phyloP scores from a whole-genome alignment of 2,888 invertebrate species.

The Ectemnius cavifrons region DNA sequence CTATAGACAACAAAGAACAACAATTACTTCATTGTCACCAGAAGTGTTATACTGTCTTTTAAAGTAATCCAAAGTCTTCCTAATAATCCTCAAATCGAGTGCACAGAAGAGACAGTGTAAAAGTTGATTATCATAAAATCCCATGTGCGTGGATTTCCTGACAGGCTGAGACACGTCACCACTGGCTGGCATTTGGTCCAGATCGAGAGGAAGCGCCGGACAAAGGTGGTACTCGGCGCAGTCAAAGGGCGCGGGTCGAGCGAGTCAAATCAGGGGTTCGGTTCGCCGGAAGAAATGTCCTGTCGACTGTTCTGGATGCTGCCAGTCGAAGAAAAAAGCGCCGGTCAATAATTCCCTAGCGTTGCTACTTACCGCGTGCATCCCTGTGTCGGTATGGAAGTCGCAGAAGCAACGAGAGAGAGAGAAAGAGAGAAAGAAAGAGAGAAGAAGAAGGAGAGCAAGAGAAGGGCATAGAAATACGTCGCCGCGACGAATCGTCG shows the following conservation, averaged over 20 bases:
- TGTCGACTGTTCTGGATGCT: slow-evolving; percentile 20
- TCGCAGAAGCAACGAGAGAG: slow-evolving; percentile 57
- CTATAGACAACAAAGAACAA: too few relatives aligned
- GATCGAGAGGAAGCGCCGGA: slow-evolving; percentile 33
- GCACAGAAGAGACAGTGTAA: neutral
- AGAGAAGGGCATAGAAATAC: slow-evolving; percentile 69
- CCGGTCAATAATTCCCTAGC: slow-evolving; percentile 63
- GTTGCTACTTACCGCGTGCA: slow-evolving; percentile 60
- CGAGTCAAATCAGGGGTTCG: slow-evolving; percentile 65
- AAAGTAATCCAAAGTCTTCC: neutral
- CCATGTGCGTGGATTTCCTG: slow-evolving; percentile 28
- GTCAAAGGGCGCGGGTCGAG: slow-evolving; percentile 57
- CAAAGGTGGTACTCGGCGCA: slow-evolving; percentile 49
- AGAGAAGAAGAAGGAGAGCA: slow-evolving; percentile 30
- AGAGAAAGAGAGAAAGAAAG: too few relatives aligned
- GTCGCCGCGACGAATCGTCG: slow-evolving; percentile 74
- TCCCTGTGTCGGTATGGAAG: slow-evolving; percentile 60
- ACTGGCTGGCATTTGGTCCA: slow-evolving; percentile 8
- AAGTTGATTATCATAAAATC: slow-evolving; percentile 46
- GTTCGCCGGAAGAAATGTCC: slow-evolving; percentile 56
- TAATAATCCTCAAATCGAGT: neutral
- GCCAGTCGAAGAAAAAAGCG: neutral
- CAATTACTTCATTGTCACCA: too few relatives aligned
- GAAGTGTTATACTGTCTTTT: too few relatives aligned
- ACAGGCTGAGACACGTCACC: slow-evolving; percentile 25